Base-by-base conservation (phyloP, 2,888 invertebrate genomes). In the Scaptomyza polygonia region DNA sequence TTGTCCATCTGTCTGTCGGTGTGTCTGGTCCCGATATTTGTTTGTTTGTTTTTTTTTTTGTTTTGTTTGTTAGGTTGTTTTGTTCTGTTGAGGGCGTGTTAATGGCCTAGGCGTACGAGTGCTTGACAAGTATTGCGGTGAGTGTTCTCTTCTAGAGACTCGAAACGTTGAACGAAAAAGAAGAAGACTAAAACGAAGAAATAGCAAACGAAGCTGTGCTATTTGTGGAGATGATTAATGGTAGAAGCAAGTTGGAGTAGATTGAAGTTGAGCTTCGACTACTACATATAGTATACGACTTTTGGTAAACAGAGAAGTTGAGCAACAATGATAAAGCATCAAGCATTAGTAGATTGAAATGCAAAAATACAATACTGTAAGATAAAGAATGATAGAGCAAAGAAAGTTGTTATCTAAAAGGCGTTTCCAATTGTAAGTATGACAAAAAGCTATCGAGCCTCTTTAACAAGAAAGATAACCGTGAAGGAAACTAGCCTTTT, bases 51-150 rank as follows among this genome's bases (percentile, higher is more conserved):
- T n/a, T n/a, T n/a, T n/a, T n/a, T n/a, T n/a, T n/a, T n/a, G n/a
- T n/a, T n/a, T n/a, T 58, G 70, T 52, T 59, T 47, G 68, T 18
- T 53, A 25, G 77, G 32, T 57, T 65, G 65, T 51, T 67, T 48
- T 63, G 67, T 62, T 62, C 64, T 56, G 74, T 71, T 65, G 79
- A 73, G 68, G 87, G 76, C 82, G 82, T 82, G 82, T 87, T 82
- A 87, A 82, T 82, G 82, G 87, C 71, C 79, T 55, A 82, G 86
- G 87, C 82, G 86, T 82, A 82, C 77, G 72, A 74, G 72, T 67
- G 77, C 79, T 73, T 87, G 87, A 82, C 82, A 82, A 85, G 67
- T 82, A 73, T 79, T 82, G 82, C 56, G 87, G 86, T 82, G 77
- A 85, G 72, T 80, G 64, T 53, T 55, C 16, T 80, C 56, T 78